A percentile compares a stretch with the other conserved stretches of the same genome.
Conservation (phyloP, 2,113 vertebrate species). For the Ictalurus furcatus region DNA sequence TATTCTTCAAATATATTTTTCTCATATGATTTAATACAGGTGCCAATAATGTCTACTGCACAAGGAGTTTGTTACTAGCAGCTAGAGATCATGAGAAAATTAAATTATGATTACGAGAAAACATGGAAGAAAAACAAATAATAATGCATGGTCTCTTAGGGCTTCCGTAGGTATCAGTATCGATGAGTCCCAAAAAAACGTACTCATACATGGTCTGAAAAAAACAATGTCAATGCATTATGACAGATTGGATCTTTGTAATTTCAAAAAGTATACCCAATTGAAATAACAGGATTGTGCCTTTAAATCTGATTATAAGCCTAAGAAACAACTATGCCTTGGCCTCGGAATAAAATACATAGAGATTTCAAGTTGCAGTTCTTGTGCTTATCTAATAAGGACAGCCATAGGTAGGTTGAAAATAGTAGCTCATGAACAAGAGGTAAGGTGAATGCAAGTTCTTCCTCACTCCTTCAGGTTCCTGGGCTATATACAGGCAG, state of each 20-base stretch:
- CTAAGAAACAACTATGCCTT: neutral
- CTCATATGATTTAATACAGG: too few relatives aligned
- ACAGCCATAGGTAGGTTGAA: conserved; percentile 41
- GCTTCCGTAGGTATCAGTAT: neutral
- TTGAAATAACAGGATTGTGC: neutral
- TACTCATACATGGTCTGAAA: neutral
- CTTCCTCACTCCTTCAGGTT: conserved; percentile 22
- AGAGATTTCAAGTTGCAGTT: conserved; percentile 26
- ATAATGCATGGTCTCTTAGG: too few relatives aligned
- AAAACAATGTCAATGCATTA: neutral
- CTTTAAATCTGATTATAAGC: neutral
- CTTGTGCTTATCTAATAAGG: conserved; percentile 59
- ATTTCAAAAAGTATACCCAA: neutral
- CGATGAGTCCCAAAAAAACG: neutral
- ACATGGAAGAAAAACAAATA: too few relatives aligned
- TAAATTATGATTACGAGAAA: too few relatives aligned
- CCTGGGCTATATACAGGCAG: conserved; percentile 33
- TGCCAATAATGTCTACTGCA: too few relatives aligned
- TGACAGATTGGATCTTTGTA: neutral
- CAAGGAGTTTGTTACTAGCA: too few relatives aligned
- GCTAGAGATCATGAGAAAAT: too few relatives aligned
- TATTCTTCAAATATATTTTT: too few relatives aligned
- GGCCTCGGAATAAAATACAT: conserved; percentile 22
- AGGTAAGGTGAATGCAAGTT: conserved; percentile 29
- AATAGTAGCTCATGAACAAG: conserved; percentile 37